Evolutionary conservation across 2,797 vertebrate genomes (phyloP).

Genomic region (Typhlichthys subterraneus): DNA sequence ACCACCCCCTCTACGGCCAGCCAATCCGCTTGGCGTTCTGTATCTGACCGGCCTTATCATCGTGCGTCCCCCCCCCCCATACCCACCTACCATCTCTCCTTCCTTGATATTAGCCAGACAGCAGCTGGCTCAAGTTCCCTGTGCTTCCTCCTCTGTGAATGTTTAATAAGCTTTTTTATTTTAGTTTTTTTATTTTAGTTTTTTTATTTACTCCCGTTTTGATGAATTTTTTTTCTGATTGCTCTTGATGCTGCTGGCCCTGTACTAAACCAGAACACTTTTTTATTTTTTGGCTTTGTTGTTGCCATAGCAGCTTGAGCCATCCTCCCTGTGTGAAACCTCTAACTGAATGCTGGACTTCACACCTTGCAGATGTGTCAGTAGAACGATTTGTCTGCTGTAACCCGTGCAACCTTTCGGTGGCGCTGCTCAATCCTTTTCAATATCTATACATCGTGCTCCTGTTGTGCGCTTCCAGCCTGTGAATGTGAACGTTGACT

Average conservation of each 20-base stretch:
- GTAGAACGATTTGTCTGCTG: not conserved
- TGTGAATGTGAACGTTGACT: conserved; percentile 41
- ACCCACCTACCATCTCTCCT: not conserved
- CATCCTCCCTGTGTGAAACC: conserved; percentile 10
- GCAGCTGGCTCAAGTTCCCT: not conserved
- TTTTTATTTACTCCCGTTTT: too few species aligned
- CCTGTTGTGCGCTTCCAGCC: not conserved
- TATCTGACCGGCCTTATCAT: conserved; percentile 57
- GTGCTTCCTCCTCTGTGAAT: conserved; percentile 4
- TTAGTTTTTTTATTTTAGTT: not conserved
- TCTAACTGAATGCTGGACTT: not conserved
- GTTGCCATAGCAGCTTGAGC: conserved; percentile 2
- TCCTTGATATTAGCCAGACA: conserved; percentile 1
- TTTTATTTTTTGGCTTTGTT: conserved; percentile 21
- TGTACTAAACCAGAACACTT: conserved; percentile 35
- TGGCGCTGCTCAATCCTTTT: conserved; percentile 13
- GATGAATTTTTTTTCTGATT: too few species aligned
- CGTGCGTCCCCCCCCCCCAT: not conserved
- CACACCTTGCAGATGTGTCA: conserved; percentile 4
- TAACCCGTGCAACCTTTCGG: conserved; percentile 19
- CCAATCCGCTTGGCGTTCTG: conserved; percentile 79
- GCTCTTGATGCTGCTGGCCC: conserved; percentile 12
- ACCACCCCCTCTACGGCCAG: conserved; percentile 79
- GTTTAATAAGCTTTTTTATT: not conserved
- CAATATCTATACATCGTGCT: not conserved